A percentile compares a stretch with the other conserved stretches of the same genome.
These are phyloP conservation scores for Nycticebus coucang DNA, from an alignment of 2,113 vertebrate species.

Conservation along the genomic window DNA sequence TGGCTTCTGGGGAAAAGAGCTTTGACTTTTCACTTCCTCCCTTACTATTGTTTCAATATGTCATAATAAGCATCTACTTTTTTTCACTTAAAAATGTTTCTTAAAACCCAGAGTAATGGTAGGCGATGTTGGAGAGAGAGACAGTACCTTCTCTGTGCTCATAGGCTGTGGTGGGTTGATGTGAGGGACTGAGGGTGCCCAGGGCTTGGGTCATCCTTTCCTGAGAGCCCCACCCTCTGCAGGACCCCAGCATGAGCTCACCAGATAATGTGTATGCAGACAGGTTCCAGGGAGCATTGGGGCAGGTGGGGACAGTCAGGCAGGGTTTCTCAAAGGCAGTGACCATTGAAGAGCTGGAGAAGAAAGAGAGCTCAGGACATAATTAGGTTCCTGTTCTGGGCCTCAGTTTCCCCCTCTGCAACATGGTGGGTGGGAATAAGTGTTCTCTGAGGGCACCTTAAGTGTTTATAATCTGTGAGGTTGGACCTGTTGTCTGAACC, in stretches of 20 bases:
- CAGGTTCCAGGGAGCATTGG: not conserved
- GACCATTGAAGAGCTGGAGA: not conserved
- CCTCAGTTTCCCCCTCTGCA: not conserved
- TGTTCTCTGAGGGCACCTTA: not conserved
- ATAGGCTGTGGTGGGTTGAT: not conserved
- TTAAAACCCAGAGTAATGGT: not conserved
- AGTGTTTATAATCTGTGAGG: not conserved
- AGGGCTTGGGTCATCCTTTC: not conserved
- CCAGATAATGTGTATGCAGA: not conserved
- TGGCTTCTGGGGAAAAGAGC: slow-evolving; percentile 28
- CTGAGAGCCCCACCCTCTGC: not conserved
- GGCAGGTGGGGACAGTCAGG: fast-evolving
- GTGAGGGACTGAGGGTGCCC: not conserved
- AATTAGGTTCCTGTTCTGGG: not conserved
- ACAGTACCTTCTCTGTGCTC: not conserved
- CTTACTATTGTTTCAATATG: slow-evolving; percentile 14
- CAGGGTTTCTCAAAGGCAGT: not conserved
- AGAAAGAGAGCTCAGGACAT: not conserved
- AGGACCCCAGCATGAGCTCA: not conserved
- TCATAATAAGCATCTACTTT: slow-evolving; percentile 40
- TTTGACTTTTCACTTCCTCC: slow-evolving; percentile 2
- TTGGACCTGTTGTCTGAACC: not conserved
- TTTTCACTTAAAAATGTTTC: slow-evolving; percentile 31
- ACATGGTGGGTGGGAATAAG: not conserved
- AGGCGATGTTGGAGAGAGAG: not conserved